These are phyloP conservation scores for Aratinga solstitialis DNA, from an alignment of 2,797 vertebrate species.

Conservation along the genomic window DNA sequence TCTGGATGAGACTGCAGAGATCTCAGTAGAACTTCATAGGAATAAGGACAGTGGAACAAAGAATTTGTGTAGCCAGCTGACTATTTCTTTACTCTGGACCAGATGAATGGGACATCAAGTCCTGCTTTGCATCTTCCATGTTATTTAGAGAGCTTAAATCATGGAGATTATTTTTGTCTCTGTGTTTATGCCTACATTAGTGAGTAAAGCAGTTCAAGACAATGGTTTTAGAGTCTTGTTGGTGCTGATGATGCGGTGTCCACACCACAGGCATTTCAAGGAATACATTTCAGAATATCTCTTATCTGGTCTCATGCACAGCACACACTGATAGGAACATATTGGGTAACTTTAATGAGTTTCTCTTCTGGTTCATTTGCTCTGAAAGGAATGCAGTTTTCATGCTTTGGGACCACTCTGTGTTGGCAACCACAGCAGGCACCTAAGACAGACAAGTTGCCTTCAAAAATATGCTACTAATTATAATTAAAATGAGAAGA, in stretches of 20 bases:
- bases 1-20: background rate
- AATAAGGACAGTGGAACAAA: background rate
- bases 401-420: background rate
- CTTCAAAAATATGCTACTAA: background rate
- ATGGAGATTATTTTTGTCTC: background rate
- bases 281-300: background rate
- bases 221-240: background rate
- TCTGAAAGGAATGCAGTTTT: background rate
- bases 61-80: accelerated
- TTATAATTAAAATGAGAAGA: background rate
- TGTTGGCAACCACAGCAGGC: background rate
- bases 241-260: background rate
- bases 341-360: background rate
- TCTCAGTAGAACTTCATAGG: background rate
- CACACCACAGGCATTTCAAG: background rate
- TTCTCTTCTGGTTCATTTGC: background rate
- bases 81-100: background rate
- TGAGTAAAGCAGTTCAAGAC: background rate
- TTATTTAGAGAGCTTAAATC: background rate
- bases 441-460: background rate
- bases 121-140: background rate
- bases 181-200: background rate
- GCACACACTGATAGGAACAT: background rate
- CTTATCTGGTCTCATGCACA: background rate
- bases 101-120: background rate